Base-by-base conservation (phyloP, 2,113 vertebrate species). In the Cyanoliseus patagonus region DNA sequence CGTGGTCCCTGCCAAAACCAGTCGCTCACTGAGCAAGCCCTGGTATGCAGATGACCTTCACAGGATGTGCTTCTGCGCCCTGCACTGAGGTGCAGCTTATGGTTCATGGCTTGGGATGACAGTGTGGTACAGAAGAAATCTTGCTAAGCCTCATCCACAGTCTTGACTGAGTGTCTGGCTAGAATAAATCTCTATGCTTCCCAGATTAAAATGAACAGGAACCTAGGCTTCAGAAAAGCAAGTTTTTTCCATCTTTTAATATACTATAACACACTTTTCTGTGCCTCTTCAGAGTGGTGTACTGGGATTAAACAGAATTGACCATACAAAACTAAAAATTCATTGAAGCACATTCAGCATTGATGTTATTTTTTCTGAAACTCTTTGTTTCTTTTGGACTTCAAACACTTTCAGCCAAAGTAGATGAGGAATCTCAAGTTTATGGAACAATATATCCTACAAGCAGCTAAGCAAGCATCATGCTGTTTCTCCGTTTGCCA, bases 201-300 rank as follows among this genome's bases (percentile, higher is more conserved):
- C 47, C 47, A 55, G 68, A 55, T 31, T 39, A 89, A 93, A 92
- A 92, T 77, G 62, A 94, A 70, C 55, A 94, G 62, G 62, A 80
- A 46, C 49, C 11, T 83, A 47, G 74, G 81, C 74, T 86, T 52
- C 88, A 52, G 75, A 68, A 90, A 64, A 67, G 4, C 30, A 62
- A n/a, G 33, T 15, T 13, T 33, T 91, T 67, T 33, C 52, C 79
- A 83, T 82, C 66, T 51, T 59, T 92, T 61, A 52, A 16, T n/a
- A 39, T 80, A 62, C 79, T 52, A 10, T 46, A 95, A 91, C n/a
- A 57, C 17, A n/a, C 18, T n/a, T 76, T 88, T 83, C 84, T 88
- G 80, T 93, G 59, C 1, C 0, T 83, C 95, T 86, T 92, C 83
- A 86, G 87, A 72, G 69, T 79, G 86, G 77, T 27, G 75, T 59